These are phyloP conservation scores for Nasonovia ribisnigri DNA, from an alignment of 2,888 invertebrate species.

Conservation along the genomic window DNA sequence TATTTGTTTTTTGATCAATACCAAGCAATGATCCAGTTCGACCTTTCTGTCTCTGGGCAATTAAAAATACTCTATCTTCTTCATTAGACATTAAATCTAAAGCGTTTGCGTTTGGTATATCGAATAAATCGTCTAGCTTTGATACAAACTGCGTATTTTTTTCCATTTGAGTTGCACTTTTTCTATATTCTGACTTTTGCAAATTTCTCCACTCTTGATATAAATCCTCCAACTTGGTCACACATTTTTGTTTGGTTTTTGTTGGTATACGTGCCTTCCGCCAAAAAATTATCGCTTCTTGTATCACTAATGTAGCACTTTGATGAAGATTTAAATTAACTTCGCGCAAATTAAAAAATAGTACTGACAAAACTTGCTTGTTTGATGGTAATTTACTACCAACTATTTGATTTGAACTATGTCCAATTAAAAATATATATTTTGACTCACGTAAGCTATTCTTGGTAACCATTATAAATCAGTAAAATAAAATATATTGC, in stretches of 20 bases:
- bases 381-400: slow-evolving; percentile 17
- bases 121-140: slow-evolving; percentile 1
- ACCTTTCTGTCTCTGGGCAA: slow-evolving; percentile 28
- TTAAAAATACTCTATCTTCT: slow-evolving; percentile 14
- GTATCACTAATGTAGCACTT: slow-evolving; percentile 13
- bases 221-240: no score
- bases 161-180: slow-evolving; percentile 11
- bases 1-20: neutral
- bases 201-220: slow-evolving; percentile 9
- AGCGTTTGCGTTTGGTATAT: neutral
- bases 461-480: slow-evolving; percentile 7
- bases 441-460: slow-evolving; percentile 20
- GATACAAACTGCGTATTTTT: slow-evolving; percentile 17
- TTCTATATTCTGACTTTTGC: neutral
- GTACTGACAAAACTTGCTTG: no score
- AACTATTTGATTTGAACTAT: slow-evolving; percentile 33
- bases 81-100: slow-evolving; percentile 16
- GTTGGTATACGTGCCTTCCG: neutral
- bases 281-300: slow-evolving; percentile 19
- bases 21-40: neutral
- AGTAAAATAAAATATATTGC: slow-evolving; percentile 5
- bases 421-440: slow-evolving; percentile 15
- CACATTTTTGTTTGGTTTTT: no score
- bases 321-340: neutral
- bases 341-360: slow-evolving; percentile 12